These are phyloP conservation scores for Palythoa grandis DNA, from an alignment of 92 coral and sea anemone genomes.

Conservation along the genomic window DNA sequence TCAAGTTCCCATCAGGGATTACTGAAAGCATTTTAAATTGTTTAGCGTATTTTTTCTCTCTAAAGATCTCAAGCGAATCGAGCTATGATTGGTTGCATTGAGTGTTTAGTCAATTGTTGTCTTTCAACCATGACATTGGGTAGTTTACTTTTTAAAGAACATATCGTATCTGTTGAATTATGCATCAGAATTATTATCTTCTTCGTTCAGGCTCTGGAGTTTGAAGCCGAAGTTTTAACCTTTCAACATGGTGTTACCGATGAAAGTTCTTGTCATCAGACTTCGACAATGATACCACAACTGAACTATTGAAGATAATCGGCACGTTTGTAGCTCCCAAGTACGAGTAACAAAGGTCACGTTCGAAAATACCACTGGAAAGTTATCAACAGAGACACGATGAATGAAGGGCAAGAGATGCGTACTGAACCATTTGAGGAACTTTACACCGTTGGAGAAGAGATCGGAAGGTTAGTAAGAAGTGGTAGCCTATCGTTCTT, in stretches of 20 bases:
- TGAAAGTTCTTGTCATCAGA: constrained; percentile 14
- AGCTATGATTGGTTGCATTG: constrained; percentile 24
- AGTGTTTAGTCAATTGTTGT: neutral
- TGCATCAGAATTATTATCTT: constrained; percentile 10
- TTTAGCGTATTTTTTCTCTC: neutral
- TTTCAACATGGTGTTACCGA: neutral
- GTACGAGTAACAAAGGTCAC: constrained; percentile 27
- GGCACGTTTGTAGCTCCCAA: neutral
- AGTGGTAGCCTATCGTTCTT: neutral
- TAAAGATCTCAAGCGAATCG: neutral
- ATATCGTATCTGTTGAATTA: constrained; percentile 9
- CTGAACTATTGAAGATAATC: neutral
- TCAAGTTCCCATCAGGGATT: neutral
- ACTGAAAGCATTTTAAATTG: neutral
- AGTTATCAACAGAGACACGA: constrained; percentile 25
- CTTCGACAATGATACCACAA: constrained; percentile 5
- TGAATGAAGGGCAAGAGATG: constrained; percentile 60
- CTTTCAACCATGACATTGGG: constrained; percentile 26
- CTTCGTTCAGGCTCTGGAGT: neutral
- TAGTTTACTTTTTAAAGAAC: neutral
- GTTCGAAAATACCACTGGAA: neutral
- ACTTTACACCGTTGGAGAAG: constrained; percentile 76
- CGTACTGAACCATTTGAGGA: constrained; percentile 70
- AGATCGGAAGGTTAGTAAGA: constrained; percentile 82
- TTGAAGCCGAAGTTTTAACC: neutral